Evolutionary conservation across 1,140 invertebrate species (phyloP).

Genomic region (Lepidotrigona ventralis): DNA sequence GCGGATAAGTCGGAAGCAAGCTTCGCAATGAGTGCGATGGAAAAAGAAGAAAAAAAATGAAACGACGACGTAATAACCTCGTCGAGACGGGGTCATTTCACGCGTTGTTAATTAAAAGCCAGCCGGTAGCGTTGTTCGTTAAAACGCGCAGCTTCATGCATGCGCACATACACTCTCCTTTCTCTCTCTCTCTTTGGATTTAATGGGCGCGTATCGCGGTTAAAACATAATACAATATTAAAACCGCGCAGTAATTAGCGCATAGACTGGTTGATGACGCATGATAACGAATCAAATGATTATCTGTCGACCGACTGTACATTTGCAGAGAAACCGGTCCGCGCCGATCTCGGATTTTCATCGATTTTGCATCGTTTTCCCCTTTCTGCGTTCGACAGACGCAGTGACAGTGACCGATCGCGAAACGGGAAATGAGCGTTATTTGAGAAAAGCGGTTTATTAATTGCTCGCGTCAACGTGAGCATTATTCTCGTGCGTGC

Average conservation of each 20-base stretch:
- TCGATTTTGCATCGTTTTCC: neutral
- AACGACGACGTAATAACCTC: conserved; percentile 24
- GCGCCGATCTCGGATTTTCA: neutral
- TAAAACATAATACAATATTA: conserved; percentile 25
- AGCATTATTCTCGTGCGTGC: neutral
- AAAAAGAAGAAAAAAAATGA: neutral
- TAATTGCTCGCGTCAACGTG: neutral
- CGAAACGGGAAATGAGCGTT: neutral
- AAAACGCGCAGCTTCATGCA: conserved; percentile 9
- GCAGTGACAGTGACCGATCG: neutral
- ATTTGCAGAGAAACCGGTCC: neutral
- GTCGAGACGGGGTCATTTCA: conserved; percentile 28
- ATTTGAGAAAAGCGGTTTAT: neutral
- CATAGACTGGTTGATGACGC: neutral
- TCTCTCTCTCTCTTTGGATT: neutral
- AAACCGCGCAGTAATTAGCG: conserved; percentile 20
- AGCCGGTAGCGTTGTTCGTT: conserved; percentile 29
- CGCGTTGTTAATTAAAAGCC: conserved; percentile 45
- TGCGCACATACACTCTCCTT: neutral
- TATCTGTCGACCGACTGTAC: conserved; percentile 4
- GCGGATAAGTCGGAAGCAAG: conserved; percentile 16
- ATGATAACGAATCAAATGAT: conserved; percentile 24
- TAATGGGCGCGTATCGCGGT: conserved; percentile 2
- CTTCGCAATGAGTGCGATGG: neutral
- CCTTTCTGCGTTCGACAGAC: no score